These are phyloP conservation scores for Gephyroberyx darwinii DNA, from an alignment of 2,797 vertebrate species.

Conservation along the genomic window DNA sequence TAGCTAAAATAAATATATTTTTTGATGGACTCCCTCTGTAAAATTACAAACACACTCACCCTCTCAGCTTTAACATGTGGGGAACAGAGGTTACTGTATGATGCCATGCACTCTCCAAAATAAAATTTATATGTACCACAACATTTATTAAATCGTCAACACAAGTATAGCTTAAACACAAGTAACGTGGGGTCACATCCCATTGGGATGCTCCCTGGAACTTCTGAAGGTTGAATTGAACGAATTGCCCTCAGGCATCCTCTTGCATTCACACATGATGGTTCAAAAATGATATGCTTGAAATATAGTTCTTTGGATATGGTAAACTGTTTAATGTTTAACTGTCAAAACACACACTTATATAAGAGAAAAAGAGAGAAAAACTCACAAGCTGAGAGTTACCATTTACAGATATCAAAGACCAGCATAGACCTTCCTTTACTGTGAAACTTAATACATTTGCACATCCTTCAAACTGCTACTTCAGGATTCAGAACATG, in stretches of 20 bases:
- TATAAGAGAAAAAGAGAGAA: slow-evolving; percentile 29
- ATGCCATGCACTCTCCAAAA: too few species aligned
- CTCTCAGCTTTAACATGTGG: too few species aligned
- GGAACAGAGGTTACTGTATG: too few species aligned
- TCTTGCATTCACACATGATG: not conserved
- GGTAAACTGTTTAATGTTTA: not conserved
- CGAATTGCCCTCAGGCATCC: not conserved
- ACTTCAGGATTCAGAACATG: slow-evolving; percentile 43
- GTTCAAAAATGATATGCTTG: not conserved
- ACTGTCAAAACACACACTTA: slow-evolving; percentile 51
- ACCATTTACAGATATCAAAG: slow-evolving; percentile 38
- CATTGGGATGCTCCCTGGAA: slow-evolving; percentile 10
- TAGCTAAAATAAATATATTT: not conserved
- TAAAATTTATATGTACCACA: too few species aligned
- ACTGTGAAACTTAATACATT: slow-evolving; percentile 44
- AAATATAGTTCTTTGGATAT: not conserved
- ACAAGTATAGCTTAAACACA: not conserved
- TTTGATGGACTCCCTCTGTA: too few species aligned
- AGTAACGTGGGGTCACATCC: slow-evolving; percentile 10
- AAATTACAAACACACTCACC: too few species aligned
- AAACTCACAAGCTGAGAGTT: not conserved
- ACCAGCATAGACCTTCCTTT: slow-evolving; percentile 47
- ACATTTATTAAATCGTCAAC: not conserved
- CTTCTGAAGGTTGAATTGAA: slow-evolving; percentile 4
- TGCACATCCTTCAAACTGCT: slow-evolving; percentile 47